Base-by-base conservation (phyloP, 2,113 vertebrate species). In the Lontra canadensis region DNA sequence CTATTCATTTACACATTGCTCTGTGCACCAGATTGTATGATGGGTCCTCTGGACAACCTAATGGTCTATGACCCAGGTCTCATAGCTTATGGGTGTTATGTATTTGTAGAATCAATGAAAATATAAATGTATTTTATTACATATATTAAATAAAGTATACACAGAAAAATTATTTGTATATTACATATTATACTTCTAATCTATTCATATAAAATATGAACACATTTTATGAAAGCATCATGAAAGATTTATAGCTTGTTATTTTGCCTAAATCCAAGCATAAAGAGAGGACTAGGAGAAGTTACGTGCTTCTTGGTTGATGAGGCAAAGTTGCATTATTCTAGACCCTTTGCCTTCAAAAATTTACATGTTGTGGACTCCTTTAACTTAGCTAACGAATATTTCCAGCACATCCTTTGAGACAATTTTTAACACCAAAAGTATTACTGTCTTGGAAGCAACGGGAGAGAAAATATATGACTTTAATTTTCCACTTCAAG, bases 401-500 rank as follows among this genome's bases (percentile, higher is more conserved):
- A 36, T 90, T 97, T 97, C 76, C 61, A 95, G 36, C 18, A 49
- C 31, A 49, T 71, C 86, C 9, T 74, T 39, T 96, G 85, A 94
- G 81, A 90, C 31, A 95, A 29, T n/a, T 90, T 73, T 97, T 97
- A 93, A 97, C 97, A 98, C 29, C 63, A 73, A 47, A 94, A 42
- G 17, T 98, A 96, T 90, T 96, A 90, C 59, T 97, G 36, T 52
- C 49, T 94, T 95, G 63, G 34, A n/a, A 97, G 73, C 17, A 97
- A 69, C 82, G 39, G 47, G 80, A 69, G 63, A 94, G 44, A 83
- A 93, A 80, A 91, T 87, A 25, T 15, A 39, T 97, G 65, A 80
- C 96, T 97, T 93, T 92, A 73, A 95, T 97, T 98, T 96, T 96
- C 89, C 18, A 96, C 42, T 65, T 81, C 96, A 94, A 96, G 61